Base-by-base conservation (phyloP, 2,113 vertebrate species). In the Micronycteris hirsuta region DNA sequence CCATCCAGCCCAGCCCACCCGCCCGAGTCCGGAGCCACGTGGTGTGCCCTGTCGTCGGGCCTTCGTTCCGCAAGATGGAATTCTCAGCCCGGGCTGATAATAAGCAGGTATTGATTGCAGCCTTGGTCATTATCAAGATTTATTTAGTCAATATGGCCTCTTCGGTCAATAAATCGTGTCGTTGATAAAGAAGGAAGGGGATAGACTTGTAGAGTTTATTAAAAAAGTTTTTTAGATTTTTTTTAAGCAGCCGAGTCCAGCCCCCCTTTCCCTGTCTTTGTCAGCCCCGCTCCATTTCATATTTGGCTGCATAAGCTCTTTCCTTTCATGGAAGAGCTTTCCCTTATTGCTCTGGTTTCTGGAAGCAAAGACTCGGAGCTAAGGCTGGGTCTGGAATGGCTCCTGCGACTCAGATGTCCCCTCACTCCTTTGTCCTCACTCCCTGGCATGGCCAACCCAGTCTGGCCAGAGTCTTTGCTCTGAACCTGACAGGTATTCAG, bases 81-180 rank as follows among this genome's bases (percentile, higher is more conserved):
- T 98, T 98, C 98, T 98, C 95, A 74, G 95, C 95, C 97, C n/a
- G 76, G 97, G 96, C 97, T 98, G 96, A 98, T 98, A 98, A 98
- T 98, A 98, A 98, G 98, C 98, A 97, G 98, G 95, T 98, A 98
- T 98, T 98, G 98, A 98, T 98, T 97, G 97, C 97, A 96, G 95
- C 98, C 91, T 95, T 96, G 98, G 98, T 98, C 98, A 98, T 98
- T 98, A 98, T 98, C 98, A 98, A 98, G 98, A 98, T 98, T 98
- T 98, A 98, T 98, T 98, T 98, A 98, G 98, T 98, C 98, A 98
- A 98, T 98, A 98, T 98, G 98, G 97, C 98, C 97, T 96, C 98
- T 97, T 0, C 11, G 96, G 96, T 98, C 98, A 98, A 98, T 98
- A 98, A 98, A 98, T 98, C 96, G 97, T 97, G 98, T 98, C 91